Base-by-base conservation (phyloP, 2,113 vertebrate genomes). In the Excalfactoria chinensis region DNA sequence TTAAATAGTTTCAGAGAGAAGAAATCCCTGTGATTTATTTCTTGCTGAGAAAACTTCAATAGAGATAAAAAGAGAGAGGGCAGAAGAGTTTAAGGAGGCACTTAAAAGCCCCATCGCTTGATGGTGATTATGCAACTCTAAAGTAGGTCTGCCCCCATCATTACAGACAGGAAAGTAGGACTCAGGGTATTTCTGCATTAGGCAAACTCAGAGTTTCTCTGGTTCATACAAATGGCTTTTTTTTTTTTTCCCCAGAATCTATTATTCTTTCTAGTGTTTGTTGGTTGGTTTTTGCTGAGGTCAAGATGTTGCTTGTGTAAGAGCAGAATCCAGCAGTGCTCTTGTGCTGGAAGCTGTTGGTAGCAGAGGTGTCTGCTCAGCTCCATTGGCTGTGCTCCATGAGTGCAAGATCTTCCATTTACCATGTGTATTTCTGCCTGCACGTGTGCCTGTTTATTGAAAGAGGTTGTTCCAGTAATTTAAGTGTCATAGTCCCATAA, bases 21-120 rank as follows among this genome's bases (percentile, higher is more conserved):
- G 60, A 80, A 63, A 67, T 71, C 9, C 58, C 49, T 83, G 13
- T 88, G 80, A 70, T 88, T 93, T 86, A 70, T 80, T 85, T 93
- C 56, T 88, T 66, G 64, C 69, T 84, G 80, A 64, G 51, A 34
- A 76, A 88, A 76, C 41, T 76, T 89, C 55, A 75, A 58, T 44
- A 75, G 37, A 40, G 35, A 76, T 66, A 49, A 73, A 70, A 83
- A 88, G 13, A n/a, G 22, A 62, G 72, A 88, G 9, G 7, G 16
- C 7, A 23, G 28, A 4, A 14, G 19, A n/a, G 19, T 88, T 86
- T 73, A 59, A 80, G 18, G 55, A 51, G 41, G 67, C 19, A 26
- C 23, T n/a, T 77, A 46, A 77, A 71, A 74, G 46, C 13, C 30
- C 21, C 30, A 44, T 93, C 48, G 37, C 14, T 55, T 70, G 44